A percentile compares a stretch with the other conserved stretches of the same genome.
Conservation (phyloP, 2,113 vertebrate species). For the Osmerus eperlanus region DNA sequence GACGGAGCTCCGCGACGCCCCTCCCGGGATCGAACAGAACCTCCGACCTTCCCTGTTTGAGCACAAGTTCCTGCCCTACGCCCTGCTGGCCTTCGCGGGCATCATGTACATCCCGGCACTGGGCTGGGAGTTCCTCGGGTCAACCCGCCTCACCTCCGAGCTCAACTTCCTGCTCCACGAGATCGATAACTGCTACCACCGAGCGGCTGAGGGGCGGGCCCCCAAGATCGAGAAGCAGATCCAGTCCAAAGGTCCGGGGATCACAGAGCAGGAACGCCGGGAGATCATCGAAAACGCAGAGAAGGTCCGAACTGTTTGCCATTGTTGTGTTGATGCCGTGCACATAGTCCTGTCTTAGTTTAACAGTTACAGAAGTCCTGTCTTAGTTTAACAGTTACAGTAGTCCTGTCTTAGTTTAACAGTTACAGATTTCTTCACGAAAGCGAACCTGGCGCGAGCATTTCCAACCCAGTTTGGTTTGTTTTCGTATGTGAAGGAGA, state of each 20-base stretch:
- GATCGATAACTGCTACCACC: slow-evolving; percentile 98
- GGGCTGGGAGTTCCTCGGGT: slow-evolving; percentile 96
- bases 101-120: slow-evolving; percentile 98
- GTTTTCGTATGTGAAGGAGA: slow-evolving; percentile 66
- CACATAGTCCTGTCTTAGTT: too few species aligned
- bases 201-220: slow-evolving; percentile 93
- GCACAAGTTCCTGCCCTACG: slow-evolving; percentile 98
- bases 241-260: slow-evolving; percentile 95
- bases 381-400: too few species aligned
- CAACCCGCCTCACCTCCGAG: slow-evolving; percentile 96
- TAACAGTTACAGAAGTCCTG: too few species aligned
- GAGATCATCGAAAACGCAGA: slow-evolving; percentile 99
- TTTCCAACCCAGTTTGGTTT: too few species aligned
- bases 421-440: too few species aligned
- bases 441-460: too few species aligned
- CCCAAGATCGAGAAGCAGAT: slow-evolving; percentile 99
- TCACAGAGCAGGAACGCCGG: slow-evolving; percentile 88
- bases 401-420: too few species aligned
- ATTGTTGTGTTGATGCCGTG: too few species aligned
- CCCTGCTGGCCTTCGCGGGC: slow-evolving; percentile 93
- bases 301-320: slow-evolving; percentile 56
- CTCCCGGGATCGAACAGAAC: slow-evolving; percentile 84
- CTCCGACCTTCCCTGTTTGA: slow-evolving; percentile 93
- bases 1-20: slow-evolving; percentile 96
- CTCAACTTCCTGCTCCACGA: slow-evolving; percentile 99